Percentiles rank a stretch among this genome's conserved stretches.
Conservation (phyloP, 1,140 invertebrate genomes). For the Lucilia cuprina region DNA sequence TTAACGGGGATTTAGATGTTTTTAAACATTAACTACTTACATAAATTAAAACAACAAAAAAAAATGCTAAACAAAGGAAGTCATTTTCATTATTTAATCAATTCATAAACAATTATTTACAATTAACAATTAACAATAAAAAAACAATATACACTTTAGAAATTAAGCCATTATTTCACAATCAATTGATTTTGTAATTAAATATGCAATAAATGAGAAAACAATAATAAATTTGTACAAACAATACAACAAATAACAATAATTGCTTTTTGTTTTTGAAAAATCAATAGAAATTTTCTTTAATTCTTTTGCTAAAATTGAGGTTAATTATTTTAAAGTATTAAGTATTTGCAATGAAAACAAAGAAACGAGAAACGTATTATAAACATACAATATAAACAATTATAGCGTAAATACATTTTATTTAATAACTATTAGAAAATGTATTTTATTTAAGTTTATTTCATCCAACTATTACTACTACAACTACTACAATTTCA, state of each 20-base stretch:
- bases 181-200: not conserved
- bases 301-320: not conserved
- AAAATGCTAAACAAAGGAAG: too few species aligned
- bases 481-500: not conserved
- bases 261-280: not conserved
- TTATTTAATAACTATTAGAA: conserved; percentile 20
- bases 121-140: too few species aligned
- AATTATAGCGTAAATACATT: not conserved
- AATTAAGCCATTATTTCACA: not conserved
- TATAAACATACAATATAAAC: not conserved
- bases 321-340: conserved; percentile 5
- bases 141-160: not conserved
- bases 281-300: too few species aligned
- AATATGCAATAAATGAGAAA: not conserved
- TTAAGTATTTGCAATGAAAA: conserved; percentile 15
- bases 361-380: not conserved
- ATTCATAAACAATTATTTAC: too few species aligned
- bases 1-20: too few species aligned
- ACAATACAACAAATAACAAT: not conserved
- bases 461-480: not conserved
- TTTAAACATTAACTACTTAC: too few species aligned
- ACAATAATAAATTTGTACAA: not conserved
- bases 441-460: not conserved
- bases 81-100: too few species aligned
- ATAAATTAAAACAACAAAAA: too few species aligned